These are phyloP conservation scores for Lacerta viridis DNA, from an alignment of 2,797 vertebrate genomes.

Conservation along the genomic window DNA sequence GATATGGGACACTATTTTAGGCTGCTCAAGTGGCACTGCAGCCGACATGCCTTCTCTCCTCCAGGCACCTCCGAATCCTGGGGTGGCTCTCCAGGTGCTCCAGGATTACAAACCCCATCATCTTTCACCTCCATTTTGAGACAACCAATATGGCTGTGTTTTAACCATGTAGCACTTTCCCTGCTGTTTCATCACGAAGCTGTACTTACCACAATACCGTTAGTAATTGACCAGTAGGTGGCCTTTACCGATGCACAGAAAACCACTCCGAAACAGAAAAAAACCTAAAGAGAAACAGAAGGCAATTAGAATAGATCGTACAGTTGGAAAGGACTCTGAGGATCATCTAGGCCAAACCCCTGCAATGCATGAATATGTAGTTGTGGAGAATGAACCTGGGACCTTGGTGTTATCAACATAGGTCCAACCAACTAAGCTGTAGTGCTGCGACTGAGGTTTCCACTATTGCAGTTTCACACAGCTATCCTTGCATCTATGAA, in stretches of 20 bases:
- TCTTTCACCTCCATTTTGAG: not conserved
- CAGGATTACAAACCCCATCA: too few species aligned
- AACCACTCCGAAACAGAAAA: slow-evolving; percentile 81
- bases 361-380: too few species aligned
- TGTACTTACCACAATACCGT: slow-evolving; percentile 75
- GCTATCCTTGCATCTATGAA: not conserved
- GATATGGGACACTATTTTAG: not conserved
- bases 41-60: too few species aligned
- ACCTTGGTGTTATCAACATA: too few species aligned
- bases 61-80: too few species aligned
- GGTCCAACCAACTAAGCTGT: too few species aligned
- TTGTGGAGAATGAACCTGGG: too few species aligned
- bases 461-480: not conserved
- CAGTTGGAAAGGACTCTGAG: too few species aligned
- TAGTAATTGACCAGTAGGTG: slow-evolving; percentile 75
- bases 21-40: too few species aligned
- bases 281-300: slow-evolving; percentile 73
- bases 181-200: not conserved
- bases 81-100: too few species aligned
- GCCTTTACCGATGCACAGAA: slow-evolving; percentile 77
- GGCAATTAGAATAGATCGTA: slow-evolving; percentile 29
- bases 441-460: not conserved
- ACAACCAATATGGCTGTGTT: not conserved
- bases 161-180: not conserved
- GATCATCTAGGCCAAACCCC: too few species aligned